phyloP scores from a whole-genome alignment of 1,140 invertebrate genomes.

The Penaeus japonicus region DNA sequence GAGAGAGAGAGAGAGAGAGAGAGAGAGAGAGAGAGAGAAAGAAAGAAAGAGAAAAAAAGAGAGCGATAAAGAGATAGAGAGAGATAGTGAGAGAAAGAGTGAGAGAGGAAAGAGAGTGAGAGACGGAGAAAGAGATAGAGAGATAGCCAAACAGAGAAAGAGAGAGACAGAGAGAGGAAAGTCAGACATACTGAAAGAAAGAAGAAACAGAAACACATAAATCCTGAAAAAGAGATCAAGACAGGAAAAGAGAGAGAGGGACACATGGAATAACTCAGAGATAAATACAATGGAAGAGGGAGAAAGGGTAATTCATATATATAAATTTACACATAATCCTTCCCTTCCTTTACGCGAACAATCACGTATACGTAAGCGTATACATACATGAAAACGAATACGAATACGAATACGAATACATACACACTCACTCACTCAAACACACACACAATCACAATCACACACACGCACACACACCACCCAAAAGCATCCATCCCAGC shows the following conservation, averaged over 20 bases:
- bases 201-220: no score
- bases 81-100: background rate
- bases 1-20: background rate
- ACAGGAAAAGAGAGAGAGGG: background rate
- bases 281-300: background rate
- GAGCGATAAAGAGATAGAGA: background rate
- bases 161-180: background rate
- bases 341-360: background rate
- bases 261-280: background rate
- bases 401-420: background rate
- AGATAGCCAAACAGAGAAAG: background rate
- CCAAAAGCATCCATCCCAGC: no score
- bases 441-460: background rate
- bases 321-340: background rate
- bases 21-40: background rate
- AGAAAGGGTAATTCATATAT: background rate
- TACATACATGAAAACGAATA: background rate
- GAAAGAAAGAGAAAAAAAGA: background rate
- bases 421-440: background rate
- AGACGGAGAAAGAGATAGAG: background rate
- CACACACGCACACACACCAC: background rate
- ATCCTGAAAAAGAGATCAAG: no score
- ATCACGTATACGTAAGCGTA: background rate
- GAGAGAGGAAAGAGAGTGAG: background rate
- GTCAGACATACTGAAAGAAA: background rate